Base-by-base conservation (phyloP, 1,140 invertebrate species). In the Coenobita brevimanus region DNA sequence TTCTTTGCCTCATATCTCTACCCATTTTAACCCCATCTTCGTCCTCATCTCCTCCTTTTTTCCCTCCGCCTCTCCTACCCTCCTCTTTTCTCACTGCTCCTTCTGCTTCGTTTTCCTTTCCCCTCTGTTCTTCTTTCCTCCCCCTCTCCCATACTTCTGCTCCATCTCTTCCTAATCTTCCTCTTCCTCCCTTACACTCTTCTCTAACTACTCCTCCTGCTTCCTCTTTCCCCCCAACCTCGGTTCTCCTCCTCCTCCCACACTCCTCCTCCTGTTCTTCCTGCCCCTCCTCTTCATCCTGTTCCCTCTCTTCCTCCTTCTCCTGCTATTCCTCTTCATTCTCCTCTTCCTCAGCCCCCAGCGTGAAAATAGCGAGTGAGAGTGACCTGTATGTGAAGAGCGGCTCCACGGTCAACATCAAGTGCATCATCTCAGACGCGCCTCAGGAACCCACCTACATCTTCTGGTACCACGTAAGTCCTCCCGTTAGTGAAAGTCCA, bases 381-480 rank as follows among this genome's bases (percentile, higher is more conserved):
- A 67, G 76, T 13, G 90, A 91, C 46, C 62, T 88, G 10, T 86
- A 91, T 67, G 83, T 91, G n/a, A 89, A 90, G 54, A 81, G 76
- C 30, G 90, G 90, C 36, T 87, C 82, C 36, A 78, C 86, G 3
- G 89, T 91, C 10, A 76, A 78, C 60, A 87, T 91, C 21, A 60
- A 89, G 60, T 91, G 90, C 54, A 79, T 89, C 21, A 90, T 91
- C 43, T 76, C 87, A 6, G 82, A 89, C 64, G 87, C 82, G 8
- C 69, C 90, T 4, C 82, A 89, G 64, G 78, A 89, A 46, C 90
- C 90, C 6, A 89, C 76, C 15, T 88, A 84, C 57, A 85, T 91
- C 54, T 90, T 90, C 87, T 91, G 90, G 90, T 90, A 91, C 75
- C 89, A 88, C 38, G 82, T 87, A 13, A 87, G 85, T 87, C 15